Conservation (phyloP, 2,888 invertebrate species). For the Ischnus inquisitorius region DNA sequence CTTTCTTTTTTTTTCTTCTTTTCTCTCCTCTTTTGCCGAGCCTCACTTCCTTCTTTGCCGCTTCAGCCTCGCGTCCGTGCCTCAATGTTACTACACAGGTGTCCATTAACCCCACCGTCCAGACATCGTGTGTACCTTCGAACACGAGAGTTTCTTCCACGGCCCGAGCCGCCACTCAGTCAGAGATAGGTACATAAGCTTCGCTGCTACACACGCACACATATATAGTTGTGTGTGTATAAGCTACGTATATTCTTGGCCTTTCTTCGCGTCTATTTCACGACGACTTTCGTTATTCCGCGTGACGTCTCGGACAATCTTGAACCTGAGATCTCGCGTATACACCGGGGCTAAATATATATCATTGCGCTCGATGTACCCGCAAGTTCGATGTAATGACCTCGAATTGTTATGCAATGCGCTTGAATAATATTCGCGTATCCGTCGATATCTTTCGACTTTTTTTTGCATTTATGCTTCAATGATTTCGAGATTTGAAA, state of each 20-base stretch:
- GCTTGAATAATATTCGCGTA: neutral
- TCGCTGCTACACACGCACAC: neutral
- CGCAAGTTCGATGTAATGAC: neutral
- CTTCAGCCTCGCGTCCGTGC: constrained; percentile 30
- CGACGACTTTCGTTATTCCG: constrained; percentile 16
- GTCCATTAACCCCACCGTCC: constrained; percentile 61
- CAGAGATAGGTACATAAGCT: constrained; percentile 24
- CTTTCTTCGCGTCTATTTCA: constrained; percentile 8
- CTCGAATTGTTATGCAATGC: neutral
- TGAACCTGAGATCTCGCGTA: constrained; percentile 34
- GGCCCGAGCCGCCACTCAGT: constrained; percentile 6
- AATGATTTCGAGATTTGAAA: no score
- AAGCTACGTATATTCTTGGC: neutral
- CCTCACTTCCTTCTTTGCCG: constrained; percentile 55
- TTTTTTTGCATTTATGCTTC: neutral
- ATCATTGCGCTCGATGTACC: neutral
- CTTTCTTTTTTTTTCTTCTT: constrained; percentile 33
- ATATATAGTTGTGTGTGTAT: neutral
- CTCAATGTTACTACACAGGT: constrained; percentile 51
- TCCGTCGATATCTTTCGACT: neutral
- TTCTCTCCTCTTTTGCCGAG: constrained; percentile 24
- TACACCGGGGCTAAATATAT: neutral
- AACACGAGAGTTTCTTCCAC: constrained; percentile 40
- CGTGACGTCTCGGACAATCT: constrained; percentile 29
- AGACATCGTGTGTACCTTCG: constrained; percentile 47